phyloP scores from a whole-genome alignment of 1,140 invertebrate species.

The Ceratina australensis region DNA sequence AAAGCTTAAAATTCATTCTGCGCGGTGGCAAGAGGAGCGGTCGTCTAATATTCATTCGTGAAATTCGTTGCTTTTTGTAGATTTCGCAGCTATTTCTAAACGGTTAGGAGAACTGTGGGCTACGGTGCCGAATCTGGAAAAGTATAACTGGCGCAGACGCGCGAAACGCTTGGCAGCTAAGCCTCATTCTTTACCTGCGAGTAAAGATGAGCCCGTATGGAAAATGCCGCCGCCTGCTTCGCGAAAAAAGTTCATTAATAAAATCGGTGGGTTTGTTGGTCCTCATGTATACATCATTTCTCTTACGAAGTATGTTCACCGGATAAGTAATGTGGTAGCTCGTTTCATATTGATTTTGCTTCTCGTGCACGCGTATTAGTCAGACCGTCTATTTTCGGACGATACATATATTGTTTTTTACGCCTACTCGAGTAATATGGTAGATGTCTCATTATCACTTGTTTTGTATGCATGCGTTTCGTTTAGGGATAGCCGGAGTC shows the following conservation, averaged over 20 bases:
- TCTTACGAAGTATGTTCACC: constrained; percentile 32
- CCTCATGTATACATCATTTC: constrained; percentile 46
- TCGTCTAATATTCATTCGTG: constrained; percentile 69
- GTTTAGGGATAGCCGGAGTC: constrained; percentile 25
- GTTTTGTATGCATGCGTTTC: constrained; percentile 30
- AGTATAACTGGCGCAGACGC: constrained; percentile 87
- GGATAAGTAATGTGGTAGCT: constrained; percentile 44
- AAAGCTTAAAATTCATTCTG: constrained; percentile 45
- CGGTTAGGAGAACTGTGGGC: constrained; percentile 91
- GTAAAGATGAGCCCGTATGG: constrained; percentile 73
- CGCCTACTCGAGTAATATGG: constrained; percentile 33
- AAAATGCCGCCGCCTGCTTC: constrained; percentile 76
- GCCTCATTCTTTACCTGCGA: constrained; percentile 63
- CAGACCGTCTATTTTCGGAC: constrained; percentile 21
- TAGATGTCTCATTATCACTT: constrained; percentile 43
- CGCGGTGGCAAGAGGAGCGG: neutral
- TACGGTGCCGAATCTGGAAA: constrained; percentile 83
- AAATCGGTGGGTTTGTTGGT: constrained; percentile 71
- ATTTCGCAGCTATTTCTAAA: constrained; percentile 90
- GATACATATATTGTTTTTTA: constrained; percentile 46
- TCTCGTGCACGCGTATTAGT: constrained; percentile 60
- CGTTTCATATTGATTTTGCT: constrained; percentile 42
- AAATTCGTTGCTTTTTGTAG: constrained; percentile 75
- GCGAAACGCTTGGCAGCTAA: constrained; percentile 85
- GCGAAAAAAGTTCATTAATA: constrained; percentile 79